Base-by-base conservation (phyloP, 2,113 vertebrate genomes). In the Montifringilla adamsi region DNA sequence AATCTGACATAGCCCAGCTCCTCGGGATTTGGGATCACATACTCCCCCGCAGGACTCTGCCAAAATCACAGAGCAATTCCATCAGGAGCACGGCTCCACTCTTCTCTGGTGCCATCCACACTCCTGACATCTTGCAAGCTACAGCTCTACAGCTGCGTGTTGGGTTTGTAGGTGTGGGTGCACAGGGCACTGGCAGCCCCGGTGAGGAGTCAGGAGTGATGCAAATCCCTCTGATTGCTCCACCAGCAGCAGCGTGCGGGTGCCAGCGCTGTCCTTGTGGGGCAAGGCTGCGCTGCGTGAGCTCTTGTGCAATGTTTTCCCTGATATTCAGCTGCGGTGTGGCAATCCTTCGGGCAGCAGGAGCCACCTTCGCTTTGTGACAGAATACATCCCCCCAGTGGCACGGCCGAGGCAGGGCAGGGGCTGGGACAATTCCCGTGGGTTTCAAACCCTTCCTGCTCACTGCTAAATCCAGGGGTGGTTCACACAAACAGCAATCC, bases 1-100 rank as follows among this genome's bases (percentile, higher is more conserved):
- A 98, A 96, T 8, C 93, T 96, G 96, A 99, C 97, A 30, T 96
- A 98, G 43, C 97, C 95, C 89, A 99, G 59, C 50, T 98, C 98
- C 95, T 98, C 70, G 2, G 94, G 76, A 28, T 96, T 94, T 0
- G 98, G 98, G 24, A 98, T 83, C n/a, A 98, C 55, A 30, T 98
- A 98, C 10, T 94, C 37, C 20, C 87, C 97, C 0, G 84, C 24
- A 49, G 90, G 85, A 80, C 97, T 96, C 99, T 99, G 44, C 50
- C 70, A 90, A 91, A 92, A 93, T 20, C 87, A 93, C 33, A 81
- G 39, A 86, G 78, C 13, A 91, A 27, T 66, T 55, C 24, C 59
- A 4, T 93, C 73, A 96, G 84, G 50, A 78, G 53, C 49, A 43
- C 27, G 27, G 56, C 72, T 64, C 59, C n/a, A 3, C 35, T 31